Evolutionary conservation across 2,113 vertebrate genomes (phyloP).

Genomic region (Tympanuchus pallidicinctus): DNA sequence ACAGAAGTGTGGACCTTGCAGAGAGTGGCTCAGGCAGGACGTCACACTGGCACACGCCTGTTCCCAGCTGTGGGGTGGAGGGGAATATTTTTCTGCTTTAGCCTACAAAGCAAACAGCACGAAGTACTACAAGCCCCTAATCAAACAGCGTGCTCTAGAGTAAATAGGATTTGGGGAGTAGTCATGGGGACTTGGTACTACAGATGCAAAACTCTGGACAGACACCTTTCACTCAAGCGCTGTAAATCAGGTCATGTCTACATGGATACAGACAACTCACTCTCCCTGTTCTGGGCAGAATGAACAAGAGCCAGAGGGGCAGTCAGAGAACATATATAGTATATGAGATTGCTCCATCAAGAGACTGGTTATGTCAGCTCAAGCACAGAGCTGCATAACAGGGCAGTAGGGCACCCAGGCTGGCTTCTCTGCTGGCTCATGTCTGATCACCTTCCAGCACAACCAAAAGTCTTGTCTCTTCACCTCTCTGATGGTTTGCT

Average conservation of each 20-base stretch:
- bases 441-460: neutral
- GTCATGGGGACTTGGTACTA: neutral
- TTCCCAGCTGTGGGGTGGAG: neutral
- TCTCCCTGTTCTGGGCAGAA: neutral
- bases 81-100: neutral
- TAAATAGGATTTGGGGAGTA: neutral
- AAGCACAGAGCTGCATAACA: neutral
- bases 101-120: neutral
- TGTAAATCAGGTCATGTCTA: neutral
- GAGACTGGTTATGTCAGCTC: neutral
- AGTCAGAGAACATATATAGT: fast-evolving
- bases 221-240: neutral
- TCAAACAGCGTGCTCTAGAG: neutral
- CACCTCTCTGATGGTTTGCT: neutral
- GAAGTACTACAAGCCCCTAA: neutral
- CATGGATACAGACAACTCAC: neutral
- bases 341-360: neutral
- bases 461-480: neutral
- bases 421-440: neutral
- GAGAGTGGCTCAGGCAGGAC: neutral
- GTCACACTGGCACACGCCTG: fast-evolving
- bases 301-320: neutral
- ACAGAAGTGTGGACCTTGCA: neutral
- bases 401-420: neutral
- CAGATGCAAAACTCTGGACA: neutral